These are phyloP conservation scores for Catocala fraxini DNA, from an alignment of 2,888 invertebrate species.

Conservation along the genomic window DNA sequence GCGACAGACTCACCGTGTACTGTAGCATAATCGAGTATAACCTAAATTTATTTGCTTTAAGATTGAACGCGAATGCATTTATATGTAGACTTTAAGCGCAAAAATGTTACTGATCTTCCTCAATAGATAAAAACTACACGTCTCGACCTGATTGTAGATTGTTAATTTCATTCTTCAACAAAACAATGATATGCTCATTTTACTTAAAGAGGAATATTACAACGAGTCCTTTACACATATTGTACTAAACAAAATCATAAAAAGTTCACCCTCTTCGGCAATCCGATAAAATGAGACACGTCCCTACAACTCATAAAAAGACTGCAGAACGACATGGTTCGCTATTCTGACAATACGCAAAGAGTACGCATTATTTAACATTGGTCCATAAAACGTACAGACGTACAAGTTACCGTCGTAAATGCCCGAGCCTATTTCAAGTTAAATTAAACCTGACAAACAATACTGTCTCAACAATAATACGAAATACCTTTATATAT, in stretches of 20 bases:
- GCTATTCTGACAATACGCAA: conserved; percentile 69
- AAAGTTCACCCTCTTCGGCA: conserved; percentile 45
- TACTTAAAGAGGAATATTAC: conserved; percentile 26
- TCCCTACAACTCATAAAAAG: conserved; percentile 73
- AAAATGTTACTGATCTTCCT: no score
- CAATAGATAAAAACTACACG: not conserved
- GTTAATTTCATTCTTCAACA: conserved; percentile 3
- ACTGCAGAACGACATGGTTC: conserved; percentile 65
- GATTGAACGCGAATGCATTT: no score
- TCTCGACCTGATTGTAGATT: not conserved
- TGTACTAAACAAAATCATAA: conserved; percentile 49
- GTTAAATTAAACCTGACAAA: conserved; percentile 67
- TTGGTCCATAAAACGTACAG: conserved; percentile 69
- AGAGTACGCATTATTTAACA: conserved; percentile 77
- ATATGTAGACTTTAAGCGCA: no score
- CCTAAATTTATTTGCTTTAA: no score
- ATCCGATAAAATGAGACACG: conserved; percentile 68
- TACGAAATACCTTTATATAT: conserved; percentile 25
- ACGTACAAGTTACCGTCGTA: conserved; percentile 69
- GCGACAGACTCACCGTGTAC: no score
- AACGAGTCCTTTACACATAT: conserved; percentile 25
- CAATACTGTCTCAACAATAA: conserved; percentile 50
- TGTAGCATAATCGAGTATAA: no score
- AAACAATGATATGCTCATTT: conserved; percentile 16
- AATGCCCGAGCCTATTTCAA: conserved; percentile 65